These are phyloP conservation scores for Epirrhoe tristata DNA, from an alignment of 2,888 invertebrate species.

Conservation along the genomic window DNA sequence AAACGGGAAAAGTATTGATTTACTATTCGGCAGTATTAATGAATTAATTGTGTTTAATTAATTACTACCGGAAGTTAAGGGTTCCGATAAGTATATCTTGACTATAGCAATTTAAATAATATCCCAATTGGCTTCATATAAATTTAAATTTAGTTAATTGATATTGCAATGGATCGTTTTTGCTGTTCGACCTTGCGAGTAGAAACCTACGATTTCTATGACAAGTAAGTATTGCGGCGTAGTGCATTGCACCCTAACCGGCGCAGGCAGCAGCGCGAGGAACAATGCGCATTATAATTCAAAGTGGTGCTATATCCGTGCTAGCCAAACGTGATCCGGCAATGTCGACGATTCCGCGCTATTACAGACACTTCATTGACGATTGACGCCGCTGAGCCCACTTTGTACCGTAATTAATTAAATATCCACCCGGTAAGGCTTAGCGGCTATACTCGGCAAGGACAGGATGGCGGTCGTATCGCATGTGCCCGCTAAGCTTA, in stretches of 20 bases:
- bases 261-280: conserved; percentile 65
- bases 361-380: conserved; percentile 58
- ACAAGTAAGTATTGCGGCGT: conserved; percentile 76
- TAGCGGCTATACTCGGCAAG: conserved; percentile 20
- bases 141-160: conserved; percentile 43
- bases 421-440: conserved; percentile 28
- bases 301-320: conserved; percentile 81
- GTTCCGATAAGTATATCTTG: conserved; percentile 28
- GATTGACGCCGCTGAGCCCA: conserved; percentile 40
- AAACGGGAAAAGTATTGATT: background rate
- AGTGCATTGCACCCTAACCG: conserved; percentile 81
- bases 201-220: conserved; percentile 79
- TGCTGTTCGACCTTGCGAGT: conserved; percentile 63
- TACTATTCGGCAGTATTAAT: background rate
- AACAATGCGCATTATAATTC: conserved; percentile 85
- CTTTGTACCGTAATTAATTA: conserved; percentile 29
- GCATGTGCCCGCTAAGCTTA: conserved; percentile 18
- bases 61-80: conserved; percentile 34
- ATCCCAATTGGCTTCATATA: conserved; percentile 37
- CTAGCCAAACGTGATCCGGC: conserved; percentile 73
- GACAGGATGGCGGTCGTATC: conserved; percentile 25
- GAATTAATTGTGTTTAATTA: conserved; percentile 7
- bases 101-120: conserved; percentile 30
- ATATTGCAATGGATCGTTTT: conserved; percentile 47
- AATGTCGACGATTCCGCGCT: conserved; percentile 60